Percentiles rank a stretch among this genome's conserved stretches.
Evolutionary conservation across 2,113 vertebrate species (phyloP).

Genomic region (Oryzias celebensis): DNA sequence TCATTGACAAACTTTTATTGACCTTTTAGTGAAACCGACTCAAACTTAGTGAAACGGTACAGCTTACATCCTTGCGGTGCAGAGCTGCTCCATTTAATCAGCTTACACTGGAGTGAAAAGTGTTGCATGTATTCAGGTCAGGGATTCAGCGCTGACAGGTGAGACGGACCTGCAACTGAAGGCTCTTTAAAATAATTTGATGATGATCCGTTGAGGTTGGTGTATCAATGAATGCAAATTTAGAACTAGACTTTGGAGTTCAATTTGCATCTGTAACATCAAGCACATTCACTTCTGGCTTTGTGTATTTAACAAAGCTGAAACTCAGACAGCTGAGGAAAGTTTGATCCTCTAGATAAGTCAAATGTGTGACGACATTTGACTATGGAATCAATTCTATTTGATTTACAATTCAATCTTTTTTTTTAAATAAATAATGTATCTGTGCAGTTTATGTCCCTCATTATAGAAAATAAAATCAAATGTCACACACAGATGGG

Average conservation of each 20-base stretch:
- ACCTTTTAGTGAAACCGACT: not conserved
- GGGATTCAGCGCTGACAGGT: conserved; percentile 24
- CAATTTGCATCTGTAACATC: too few species aligned
- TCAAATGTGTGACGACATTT: not conserved
- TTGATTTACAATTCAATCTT: too few species aligned
- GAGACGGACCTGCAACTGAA: conserved; percentile 34
- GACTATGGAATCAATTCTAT: too few species aligned
- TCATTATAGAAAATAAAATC: too few species aligned
- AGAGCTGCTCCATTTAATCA: conserved; percentile 50
- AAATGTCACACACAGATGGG: too few species aligned
- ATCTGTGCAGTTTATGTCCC: too few species aligned
- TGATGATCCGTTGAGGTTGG: too few species aligned
- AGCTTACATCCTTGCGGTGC: conserved; percentile 6
- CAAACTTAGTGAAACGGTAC: not conserved
- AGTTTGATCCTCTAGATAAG: conserved; percentile 12
- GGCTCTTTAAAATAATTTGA: not conserved
- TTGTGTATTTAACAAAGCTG: too few species aligned
- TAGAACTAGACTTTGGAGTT: too few species aligned
- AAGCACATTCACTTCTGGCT: not conserved
- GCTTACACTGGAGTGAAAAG: conserved; percentile 50
- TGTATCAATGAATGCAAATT: too few species aligned
- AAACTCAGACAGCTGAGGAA: too few species aligned
- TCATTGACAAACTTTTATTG: not conserved
- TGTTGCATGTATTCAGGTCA: conserved; percentile 33
- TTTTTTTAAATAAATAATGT: too few species aligned